Conservation (phyloP, 2,113 vertebrate species). For the Glareola pratincola region DNA sequence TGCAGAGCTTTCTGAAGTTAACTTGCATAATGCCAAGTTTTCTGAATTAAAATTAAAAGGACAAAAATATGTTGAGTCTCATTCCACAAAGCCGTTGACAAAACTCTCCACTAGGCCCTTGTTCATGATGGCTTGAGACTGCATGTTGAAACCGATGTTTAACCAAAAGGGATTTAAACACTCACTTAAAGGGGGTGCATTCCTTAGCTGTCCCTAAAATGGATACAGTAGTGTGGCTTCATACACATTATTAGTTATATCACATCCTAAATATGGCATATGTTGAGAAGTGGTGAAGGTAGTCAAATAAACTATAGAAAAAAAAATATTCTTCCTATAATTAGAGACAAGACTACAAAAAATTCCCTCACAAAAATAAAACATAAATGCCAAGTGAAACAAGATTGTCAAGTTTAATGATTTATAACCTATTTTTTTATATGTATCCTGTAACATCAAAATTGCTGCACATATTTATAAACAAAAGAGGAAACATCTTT, state of each 20-base stretch:
- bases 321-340: background rate
- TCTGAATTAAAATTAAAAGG: background rate
- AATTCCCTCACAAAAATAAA: background rate
- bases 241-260: background rate
- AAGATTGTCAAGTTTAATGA: background rate
- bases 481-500: background rate
- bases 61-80: background rate
- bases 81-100: background rate
- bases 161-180: background rate
- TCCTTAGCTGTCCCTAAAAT: background rate
- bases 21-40: background rate
- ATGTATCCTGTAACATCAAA: background rate
- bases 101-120: background rate
- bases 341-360: background rate
- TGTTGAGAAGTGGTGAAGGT: background rate
- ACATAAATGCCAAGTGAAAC: background rate
- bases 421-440: background rate
- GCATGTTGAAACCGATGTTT: background rate
- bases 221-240: background rate
- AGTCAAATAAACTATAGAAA: background rate
- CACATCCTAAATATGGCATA: background rate
- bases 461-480: background rate
- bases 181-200: background rate
- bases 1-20: background rate
- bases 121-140: background rate